A percentile compares a stretch with the other conserved stretches of the same genome.
These are phyloP conservation scores for Ariolimax columbianus DNA, from an alignment of 2,888 invertebrate species.

Conservation along the genomic window DNA sequence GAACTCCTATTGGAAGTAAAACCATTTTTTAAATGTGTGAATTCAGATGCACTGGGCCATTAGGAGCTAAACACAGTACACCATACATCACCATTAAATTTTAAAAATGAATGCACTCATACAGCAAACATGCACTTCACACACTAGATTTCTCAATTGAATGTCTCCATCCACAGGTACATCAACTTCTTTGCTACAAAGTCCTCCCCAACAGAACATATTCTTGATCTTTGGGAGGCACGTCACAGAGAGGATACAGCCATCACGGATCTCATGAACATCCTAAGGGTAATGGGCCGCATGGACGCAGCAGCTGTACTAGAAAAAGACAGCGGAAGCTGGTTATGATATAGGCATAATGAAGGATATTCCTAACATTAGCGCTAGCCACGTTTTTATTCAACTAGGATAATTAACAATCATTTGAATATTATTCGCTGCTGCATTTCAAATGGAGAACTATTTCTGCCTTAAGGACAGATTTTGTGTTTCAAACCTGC, in stretches of 20 bases:
- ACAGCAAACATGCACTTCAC: no score
- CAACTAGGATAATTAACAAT: neutral
- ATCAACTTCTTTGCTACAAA: conserved; percentile 98
- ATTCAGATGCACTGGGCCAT: no score
- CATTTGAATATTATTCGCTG: neutral
- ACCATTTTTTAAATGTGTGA: no score
- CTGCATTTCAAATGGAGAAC: neutral
- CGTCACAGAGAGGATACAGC: conserved; percentile 90
- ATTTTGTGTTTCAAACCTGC: neutral
- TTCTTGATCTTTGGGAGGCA: conserved; percentile 96
- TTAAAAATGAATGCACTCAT: no score
- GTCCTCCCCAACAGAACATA: conserved; percentile 95
- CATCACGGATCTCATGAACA: conserved; percentile 89
- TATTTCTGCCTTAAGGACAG: neutral
- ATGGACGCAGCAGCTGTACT: conserved; percentile 90
- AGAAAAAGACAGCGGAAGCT: conserved; percentile 84
- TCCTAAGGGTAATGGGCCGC: conserved; percentile 91
- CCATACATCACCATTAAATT: no score
- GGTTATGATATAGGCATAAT: conserved; percentile 69
- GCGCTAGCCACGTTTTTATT: neutral
- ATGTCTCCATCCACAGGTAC: conserved; percentile 81
- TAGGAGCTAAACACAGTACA: no score
- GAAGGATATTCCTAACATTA: neutral
- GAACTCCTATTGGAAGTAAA: no score
- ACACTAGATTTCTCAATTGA: no score